Evolutionary conservation across 2,888 invertebrate genomes (phyloP).

Genomic region (Loripinus fragilis): DNA sequence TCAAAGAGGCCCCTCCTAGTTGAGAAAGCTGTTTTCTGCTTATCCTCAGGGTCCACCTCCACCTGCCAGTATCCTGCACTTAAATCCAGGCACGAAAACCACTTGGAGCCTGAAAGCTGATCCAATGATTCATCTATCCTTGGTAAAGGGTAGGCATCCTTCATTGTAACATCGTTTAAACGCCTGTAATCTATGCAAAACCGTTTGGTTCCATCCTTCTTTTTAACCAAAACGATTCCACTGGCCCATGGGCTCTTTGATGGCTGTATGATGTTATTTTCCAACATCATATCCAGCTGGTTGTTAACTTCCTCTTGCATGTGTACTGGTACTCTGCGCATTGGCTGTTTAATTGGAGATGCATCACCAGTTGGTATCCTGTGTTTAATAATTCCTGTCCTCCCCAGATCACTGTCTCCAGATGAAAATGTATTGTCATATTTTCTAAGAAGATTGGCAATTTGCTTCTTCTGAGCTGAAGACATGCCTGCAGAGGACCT

Average conservation of each 20-base stretch:
- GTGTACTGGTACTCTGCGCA: not conserved
- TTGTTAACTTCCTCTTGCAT: slow-evolving; percentile 1
- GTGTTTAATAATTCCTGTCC: slow-evolving; percentile 20
- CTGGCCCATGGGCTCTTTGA: not conserved
- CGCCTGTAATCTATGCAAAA: not conserved
- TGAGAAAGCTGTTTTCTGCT: not conserved
- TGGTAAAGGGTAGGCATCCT: not conserved
- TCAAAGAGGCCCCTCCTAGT: not conserved
- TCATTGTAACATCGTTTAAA: not conserved
- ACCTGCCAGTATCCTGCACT: not conserved
- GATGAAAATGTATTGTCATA: not conserved
- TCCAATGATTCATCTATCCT: not conserved
- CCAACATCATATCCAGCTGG: not conserved
- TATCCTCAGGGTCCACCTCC: not conserved
- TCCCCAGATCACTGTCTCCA: not conserved
- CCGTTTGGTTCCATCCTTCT: not conserved
- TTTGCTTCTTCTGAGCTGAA: not conserved
- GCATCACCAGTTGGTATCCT: not conserved
- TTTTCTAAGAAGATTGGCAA: not conserved
- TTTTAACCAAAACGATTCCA: not conserved
- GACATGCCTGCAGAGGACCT: not conserved
- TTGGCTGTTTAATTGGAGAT: slow-evolving; percentile 9
- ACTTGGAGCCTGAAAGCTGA: not conserved
- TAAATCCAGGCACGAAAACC: not conserved
- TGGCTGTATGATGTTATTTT: not conserved